Evolutionary conservation across 1,140 invertebrate genomes (phyloP).

Genomic region (Copidosoma floridanum): DNA sequence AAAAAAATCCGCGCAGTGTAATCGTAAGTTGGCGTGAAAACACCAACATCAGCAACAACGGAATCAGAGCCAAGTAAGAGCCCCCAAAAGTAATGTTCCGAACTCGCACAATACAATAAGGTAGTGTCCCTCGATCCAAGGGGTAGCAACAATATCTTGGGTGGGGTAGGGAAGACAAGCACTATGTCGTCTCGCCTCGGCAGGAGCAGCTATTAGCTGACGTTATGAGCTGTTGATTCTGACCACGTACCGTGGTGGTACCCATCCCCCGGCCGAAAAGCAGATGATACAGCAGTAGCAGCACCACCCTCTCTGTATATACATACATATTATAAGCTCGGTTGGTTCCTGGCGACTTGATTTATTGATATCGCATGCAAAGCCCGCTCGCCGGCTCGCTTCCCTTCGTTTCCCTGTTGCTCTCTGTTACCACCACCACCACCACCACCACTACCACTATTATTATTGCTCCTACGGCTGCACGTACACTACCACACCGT

Average conservation of each 20-base stretch:
- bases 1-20: no score
- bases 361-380: constrained; percentile 60
- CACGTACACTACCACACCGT: no score
- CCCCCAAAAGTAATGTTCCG: no score
- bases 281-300: no score
- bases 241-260: constrained; percentile 57
- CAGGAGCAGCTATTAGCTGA: constrained; percentile 50
- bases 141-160: constrained; percentile 57
- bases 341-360: constrained; percentile 53
- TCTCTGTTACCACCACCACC: constrained; percentile 8
- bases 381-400: constrained; percentile 50
- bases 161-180: no score
- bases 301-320: no score
- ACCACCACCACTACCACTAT: not conserved
- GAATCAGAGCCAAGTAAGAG: no score
- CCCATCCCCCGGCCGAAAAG: constrained; percentile 36
- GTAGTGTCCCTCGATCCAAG: constrained; percentile 51
- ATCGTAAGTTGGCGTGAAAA: no score
- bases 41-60: no score
- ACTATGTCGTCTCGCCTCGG: no score
- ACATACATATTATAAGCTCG: no score
- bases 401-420: constrained; percentile 30
- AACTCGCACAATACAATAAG: no score
- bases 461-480: not conserved
- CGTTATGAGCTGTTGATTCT: constrained; percentile 60